Conservation (phyloP, 2,113 vertebrate genomes). For the Ciconia stormi region DNA sequence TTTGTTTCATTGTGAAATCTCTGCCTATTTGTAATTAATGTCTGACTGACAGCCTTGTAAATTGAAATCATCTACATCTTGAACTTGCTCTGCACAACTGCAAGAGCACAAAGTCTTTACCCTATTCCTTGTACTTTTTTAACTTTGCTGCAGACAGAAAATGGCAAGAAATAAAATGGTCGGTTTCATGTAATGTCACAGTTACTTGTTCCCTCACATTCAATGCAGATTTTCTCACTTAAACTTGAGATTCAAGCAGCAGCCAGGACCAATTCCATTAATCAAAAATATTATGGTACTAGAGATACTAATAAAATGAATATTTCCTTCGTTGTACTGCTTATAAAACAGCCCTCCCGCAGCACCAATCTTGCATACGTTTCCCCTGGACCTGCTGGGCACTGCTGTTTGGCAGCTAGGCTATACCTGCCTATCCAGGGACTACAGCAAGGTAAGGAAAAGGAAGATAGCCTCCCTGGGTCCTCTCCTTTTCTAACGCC, state of each 20-base stretch:
- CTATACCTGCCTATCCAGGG: background rate
- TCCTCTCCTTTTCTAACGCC: background rate
- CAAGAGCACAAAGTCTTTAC: background rate
- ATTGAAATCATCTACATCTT: background rate
- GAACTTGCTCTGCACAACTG: background rate
- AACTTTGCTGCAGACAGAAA: background rate
- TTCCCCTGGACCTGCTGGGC: background rate
- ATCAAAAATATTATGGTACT: background rate
- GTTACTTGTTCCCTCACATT: background rate
- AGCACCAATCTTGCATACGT: background rate
- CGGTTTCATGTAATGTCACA: background rate
- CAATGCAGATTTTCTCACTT: background rate
- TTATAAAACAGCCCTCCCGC: background rate
- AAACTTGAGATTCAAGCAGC: background rate
- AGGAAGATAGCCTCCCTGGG: background rate
- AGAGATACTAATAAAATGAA: background rate
- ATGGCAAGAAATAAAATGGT: background rate
- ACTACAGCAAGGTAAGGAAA: background rate
- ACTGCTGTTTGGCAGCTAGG: background rate
- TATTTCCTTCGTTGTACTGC: background rate
- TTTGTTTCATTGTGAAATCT: constrained; percentile 57
- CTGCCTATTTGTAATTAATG: constrained; percentile 48
- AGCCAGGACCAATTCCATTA: background rate
- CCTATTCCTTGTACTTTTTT: background rate
- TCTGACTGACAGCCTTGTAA: constrained; percentile 33